These are phyloP conservation scores for Bombus superbus DNA, from an alignment of 1,140 invertebrate genomes.

Conservation along the genomic window DNA sequence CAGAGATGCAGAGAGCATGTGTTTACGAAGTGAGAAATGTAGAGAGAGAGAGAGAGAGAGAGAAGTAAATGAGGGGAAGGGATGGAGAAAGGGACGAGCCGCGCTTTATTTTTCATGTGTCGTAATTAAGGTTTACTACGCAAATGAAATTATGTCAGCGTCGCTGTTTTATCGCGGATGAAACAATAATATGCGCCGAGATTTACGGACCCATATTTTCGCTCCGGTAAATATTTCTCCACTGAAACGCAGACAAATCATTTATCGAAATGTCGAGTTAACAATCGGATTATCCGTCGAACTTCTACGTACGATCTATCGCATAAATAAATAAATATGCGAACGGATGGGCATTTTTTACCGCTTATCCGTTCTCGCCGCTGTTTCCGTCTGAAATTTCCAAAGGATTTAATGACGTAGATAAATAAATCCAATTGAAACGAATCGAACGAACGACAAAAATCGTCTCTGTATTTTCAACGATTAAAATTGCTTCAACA, in stretches of 20 bases:
- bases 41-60: too few relatives aligned
- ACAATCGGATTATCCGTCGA: constrained; percentile 58
- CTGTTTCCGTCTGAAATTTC: constrained; percentile 29
- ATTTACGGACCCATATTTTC: constrained; percentile 43
- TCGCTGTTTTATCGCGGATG: constrained; percentile 47
- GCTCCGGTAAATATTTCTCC: constrained; percentile 53
- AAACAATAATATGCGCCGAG: constrained; percentile 48
- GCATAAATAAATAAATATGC: constrained; percentile 44
- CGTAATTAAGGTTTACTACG: constrained; percentile 48
- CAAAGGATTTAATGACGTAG: constrained; percentile 48
- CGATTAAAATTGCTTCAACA: constrained; percentile 31
- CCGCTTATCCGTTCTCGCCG: constrained; percentile 29
- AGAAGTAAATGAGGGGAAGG: neutral
- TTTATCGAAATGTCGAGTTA: constrained; percentile 57
- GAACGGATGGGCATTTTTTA: constrained; percentile 42
- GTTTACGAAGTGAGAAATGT: too few relatives aligned
- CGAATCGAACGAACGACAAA: constrained; percentile 3
- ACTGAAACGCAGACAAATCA: constrained; percentile 46
- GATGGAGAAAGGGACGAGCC: neutral
- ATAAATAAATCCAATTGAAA: constrained; percentile 44
- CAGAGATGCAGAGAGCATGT: neutral
- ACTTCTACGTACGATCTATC: constrained; percentile 47
- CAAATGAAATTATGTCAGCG: constrained; percentile 51
- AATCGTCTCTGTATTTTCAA: constrained; percentile 11
- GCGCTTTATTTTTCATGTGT: constrained; percentile 43